These are phyloP conservation scores for Hycleus phaleratus DNA, from an alignment of 1,140 invertebrate genomes.

Conservation along the genomic window DNA sequence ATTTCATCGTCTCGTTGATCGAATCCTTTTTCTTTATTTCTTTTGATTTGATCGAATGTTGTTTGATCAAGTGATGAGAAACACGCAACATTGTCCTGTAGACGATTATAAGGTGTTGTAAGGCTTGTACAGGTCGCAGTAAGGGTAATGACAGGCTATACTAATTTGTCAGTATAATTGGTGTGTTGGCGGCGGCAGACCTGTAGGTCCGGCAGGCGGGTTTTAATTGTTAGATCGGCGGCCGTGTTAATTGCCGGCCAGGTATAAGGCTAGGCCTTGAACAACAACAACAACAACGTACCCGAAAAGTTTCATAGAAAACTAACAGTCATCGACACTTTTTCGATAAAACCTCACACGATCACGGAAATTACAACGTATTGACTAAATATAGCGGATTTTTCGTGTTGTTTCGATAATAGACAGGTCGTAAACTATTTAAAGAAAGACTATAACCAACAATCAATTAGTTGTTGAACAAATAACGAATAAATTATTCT, in stretches of 20 bases:
- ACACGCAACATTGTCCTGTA: conserved; percentile 4
- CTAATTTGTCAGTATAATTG: conserved; percentile 34
- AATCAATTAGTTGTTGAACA: conserved; percentile 34
- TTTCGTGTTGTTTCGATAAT: too few species aligned
- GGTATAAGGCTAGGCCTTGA: background rate
- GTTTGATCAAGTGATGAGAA: background rate
- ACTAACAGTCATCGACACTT: background rate
- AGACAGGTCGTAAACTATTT: too few species aligned
- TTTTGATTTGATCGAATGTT: too few species aligned
- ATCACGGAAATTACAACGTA: conserved; percentile 14
- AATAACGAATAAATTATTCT: conserved; percentile 31
- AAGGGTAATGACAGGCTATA: conserved; percentile 29
- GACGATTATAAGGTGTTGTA: conserved; percentile 9
- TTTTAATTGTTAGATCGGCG: conserved; percentile 30
- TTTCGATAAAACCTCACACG: conserved; percentile 8
- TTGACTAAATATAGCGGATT: background rate
- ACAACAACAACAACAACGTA: background rate
- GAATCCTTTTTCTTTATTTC: too few species aligned
- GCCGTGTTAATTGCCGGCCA: conserved; percentile 25
- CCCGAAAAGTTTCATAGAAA: background rate
- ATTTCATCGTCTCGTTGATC: too few species aligned
- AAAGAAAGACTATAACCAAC: background rate
- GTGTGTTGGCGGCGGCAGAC: conserved; percentile 21
- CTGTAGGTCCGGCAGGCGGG: conserved; percentile 24
- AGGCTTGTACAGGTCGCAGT: conserved; percentile 9